Conservation (phyloP, 2,113 vertebrate genomes). For the Sphaerodactylus townsendi region DNA sequence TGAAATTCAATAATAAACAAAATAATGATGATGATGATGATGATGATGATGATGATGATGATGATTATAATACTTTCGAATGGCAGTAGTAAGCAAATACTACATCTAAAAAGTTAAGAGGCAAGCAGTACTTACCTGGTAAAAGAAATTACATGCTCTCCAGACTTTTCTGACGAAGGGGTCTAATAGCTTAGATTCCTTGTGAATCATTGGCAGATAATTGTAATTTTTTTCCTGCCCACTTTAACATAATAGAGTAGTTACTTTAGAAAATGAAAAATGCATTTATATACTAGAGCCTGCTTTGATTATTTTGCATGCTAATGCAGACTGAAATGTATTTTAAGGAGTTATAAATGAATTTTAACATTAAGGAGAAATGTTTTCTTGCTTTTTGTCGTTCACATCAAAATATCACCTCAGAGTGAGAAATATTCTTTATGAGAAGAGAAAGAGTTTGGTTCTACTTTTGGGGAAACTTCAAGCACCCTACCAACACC, state of each 20-base stretch:
- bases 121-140: neutral
- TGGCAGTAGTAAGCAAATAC: too few relatives aligned
- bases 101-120: too few relatives aligned
- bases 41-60: too few relatives aligned
- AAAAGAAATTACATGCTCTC: neutral
- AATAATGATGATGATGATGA: too few relatives aligned
- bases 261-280: slow-evolving; percentile 32
- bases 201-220: neutral
- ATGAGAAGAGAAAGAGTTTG: slow-evolving; percentile 19
- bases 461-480: slow-evolving; percentile 32
- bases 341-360: slow-evolving; percentile 36
- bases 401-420: slow-evolving; percentile 24
- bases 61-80: too few relatives aligned
- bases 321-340: slow-evolving; percentile 16
- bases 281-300: slow-evolving; percentile 32
- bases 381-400: slow-evolving; percentile 34
- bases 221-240: neutral
- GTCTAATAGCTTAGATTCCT: neutral
- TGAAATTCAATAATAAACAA: too few relatives aligned
- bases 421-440: slow-evolving; percentile 30
- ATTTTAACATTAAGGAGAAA: slow-evolving; percentile 52
- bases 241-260: neutral
- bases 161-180: neutral
- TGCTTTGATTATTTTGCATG: neutral
- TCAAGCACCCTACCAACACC: neutral